Percentiles rank a stretch among this genome's conserved stretches.
Evolutionary conservation across 2,797 vertebrate species (phyloP).

Genomic region (Natrix natrix): DNA sequence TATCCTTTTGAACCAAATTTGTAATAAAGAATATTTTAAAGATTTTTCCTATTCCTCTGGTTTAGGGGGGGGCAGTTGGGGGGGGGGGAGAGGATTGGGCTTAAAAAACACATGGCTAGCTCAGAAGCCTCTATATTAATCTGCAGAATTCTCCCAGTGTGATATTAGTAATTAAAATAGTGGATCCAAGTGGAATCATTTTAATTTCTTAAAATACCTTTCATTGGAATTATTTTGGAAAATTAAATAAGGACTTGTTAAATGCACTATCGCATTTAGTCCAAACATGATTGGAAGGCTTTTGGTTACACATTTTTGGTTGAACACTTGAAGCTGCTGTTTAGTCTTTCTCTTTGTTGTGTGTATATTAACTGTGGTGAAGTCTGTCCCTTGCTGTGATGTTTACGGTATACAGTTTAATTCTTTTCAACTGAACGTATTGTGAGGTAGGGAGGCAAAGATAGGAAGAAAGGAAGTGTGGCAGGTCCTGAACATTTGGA

Average conservation of each 20-base stretch:
- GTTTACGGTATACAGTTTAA: conserved; percentile 39
- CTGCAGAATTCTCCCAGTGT: background rate
- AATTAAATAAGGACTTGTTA: background rate
- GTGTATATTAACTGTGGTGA: conserved; percentile 31
- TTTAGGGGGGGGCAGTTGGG: background rate
- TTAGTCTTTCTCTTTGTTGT: conserved; percentile 28
- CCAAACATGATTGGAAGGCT: conserved; percentile 24
- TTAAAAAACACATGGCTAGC: too few relatives aligned
- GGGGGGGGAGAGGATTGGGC: too few relatives aligned
- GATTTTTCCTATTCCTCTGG: background rate
- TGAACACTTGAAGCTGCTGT: conserved; percentile 36
- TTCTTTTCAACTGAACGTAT: background rate
- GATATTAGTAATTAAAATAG: background rate
- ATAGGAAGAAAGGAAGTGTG: background rate
- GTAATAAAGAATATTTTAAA: background rate
- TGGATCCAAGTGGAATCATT: background rate
- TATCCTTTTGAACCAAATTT: background rate
- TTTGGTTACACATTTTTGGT: conserved; percentile 44
- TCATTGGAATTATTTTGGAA: background rate
- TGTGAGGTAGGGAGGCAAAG: background rate
- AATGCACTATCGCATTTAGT: conserved; percentile 30
- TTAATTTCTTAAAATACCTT: background rate
- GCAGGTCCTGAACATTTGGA: background rate
- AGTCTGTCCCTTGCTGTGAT: conserved; percentile 43
- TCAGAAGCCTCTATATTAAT: background rate